Percentiles rank a stretch among this genome's conserved stretches.
These are phyloP conservation scores for Neoaliturus tenellus DNA, from an alignment of 2,888 invertebrate genomes.

Conservation along the genomic window DNA sequence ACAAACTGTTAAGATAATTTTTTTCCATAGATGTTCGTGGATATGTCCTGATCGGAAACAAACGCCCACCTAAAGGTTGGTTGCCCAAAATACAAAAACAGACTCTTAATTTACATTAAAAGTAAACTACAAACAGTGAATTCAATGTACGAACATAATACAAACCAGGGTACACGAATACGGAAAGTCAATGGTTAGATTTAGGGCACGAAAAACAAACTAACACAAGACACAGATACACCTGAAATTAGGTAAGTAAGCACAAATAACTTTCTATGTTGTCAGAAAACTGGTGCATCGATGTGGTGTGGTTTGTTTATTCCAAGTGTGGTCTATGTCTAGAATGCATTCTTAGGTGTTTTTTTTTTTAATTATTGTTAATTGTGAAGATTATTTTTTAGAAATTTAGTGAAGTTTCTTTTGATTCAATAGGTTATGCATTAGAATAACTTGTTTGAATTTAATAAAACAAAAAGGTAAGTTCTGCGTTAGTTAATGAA, in stretches of 20 bases:
- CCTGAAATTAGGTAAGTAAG: background rate
- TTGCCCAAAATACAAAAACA: conserved; percentile 13
- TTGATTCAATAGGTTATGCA: no score
- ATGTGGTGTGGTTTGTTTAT: background rate
- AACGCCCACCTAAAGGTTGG: conserved; percentile 49
- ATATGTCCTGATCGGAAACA: conserved; percentile 50
- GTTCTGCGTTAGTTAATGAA: no score
- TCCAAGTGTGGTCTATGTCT: background rate
- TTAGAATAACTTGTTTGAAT: no score
- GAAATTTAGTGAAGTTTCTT: no score
- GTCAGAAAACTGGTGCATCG: background rate
- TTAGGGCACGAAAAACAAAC: conserved; percentile 1
- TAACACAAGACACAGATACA: background rate
- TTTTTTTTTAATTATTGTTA: no score
- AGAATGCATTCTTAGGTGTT: background rate
- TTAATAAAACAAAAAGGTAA: no score
- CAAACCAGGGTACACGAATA: background rate
- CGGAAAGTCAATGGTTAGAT: background rate
- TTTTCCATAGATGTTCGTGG: conserved; percentile 51
- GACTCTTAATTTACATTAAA: background rate
- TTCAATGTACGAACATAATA: background rate
- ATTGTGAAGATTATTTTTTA: no score
- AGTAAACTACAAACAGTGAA: conserved; percentile 4
- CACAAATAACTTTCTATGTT: background rate
- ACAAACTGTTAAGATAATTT: conserved; percentile 30